These are phyloP conservation scores for Chironomus tepperi DNA, from an alignment of 1,140 invertebrate species.

Conservation along the genomic window DNA sequence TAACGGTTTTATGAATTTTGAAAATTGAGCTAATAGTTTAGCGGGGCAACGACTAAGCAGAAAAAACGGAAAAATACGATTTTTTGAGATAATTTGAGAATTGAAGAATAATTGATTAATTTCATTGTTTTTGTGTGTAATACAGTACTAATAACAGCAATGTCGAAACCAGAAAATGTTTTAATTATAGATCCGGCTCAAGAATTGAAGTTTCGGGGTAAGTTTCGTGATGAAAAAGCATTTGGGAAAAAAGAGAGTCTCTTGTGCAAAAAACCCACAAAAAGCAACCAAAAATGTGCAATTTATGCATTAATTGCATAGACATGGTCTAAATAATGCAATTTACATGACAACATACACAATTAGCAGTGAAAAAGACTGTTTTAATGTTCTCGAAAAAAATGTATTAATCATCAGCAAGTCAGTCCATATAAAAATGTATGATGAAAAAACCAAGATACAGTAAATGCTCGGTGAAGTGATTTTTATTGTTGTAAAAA, in stretches of 20 bases:
- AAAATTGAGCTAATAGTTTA: too few species aligned
- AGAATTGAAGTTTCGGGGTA: constrained; percentile 66
- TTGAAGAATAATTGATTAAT: constrained; percentile 9
- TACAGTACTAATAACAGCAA: constrained; percentile 29
- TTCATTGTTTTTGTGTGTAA: constrained; percentile 17
- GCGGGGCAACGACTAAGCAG: too few species aligned
- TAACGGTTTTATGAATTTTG: too few species aligned
- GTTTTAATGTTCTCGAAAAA: background rate
- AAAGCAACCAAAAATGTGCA: constrained; percentile 25
- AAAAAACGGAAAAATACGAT: background rate
- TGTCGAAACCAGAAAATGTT: constrained; percentile 52
- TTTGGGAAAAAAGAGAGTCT: constrained; percentile 29
- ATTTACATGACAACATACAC: background rate
- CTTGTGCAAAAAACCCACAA: constrained; percentile 19
- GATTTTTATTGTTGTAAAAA: background rate
- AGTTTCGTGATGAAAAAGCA: constrained; percentile 32
- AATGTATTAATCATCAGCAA: background rate
- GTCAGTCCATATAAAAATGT: background rate
- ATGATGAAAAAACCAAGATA: background rate
- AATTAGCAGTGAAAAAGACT: background rate
- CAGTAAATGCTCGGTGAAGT: background rate
- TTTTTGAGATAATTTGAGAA: too few species aligned
- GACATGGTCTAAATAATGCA: background rate
- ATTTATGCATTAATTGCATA: too few species aligned
- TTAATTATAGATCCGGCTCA: constrained; percentile 61